Conservation (phyloP, 2,888 invertebrate genomes). For the Thecophora atra region DNA sequence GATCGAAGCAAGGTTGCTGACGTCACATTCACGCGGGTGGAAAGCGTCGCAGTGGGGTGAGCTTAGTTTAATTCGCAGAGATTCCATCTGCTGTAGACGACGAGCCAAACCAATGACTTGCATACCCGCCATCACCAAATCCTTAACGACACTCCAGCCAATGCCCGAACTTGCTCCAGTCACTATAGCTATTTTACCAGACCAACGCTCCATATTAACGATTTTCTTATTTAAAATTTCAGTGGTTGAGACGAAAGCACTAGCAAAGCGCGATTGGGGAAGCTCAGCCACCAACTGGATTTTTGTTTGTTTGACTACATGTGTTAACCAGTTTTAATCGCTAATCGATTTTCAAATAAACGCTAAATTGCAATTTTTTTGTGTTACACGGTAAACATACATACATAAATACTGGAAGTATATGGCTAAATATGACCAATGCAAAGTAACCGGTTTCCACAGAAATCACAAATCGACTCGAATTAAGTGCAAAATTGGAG, state of each 20-base stretch:
- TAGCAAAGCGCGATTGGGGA: not conserved
- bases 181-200: slow-evolving; percentile 68
- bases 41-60: slow-evolving; percentile 55
- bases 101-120: slow-evolving; percentile 69
- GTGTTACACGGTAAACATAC: no score
- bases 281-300: not conserved
- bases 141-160: slow-evolving; percentile 66
- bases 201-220: slow-evolving; percentile 57
- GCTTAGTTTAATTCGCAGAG: slow-evolving; percentile 45
- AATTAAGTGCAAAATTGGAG: no score
- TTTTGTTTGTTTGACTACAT: not conserved
- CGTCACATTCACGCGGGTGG: slow-evolving; percentile 67
- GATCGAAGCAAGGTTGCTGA: slow-evolving; percentile 68
- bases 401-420: no score
- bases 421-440: no score
- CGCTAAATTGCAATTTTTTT: not conserved
- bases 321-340: slow-evolving; percentile 8
- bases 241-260: no score
- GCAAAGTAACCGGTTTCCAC: no score
- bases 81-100: slow-evolving; percentile 64
- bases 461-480: no score
- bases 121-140: slow-evolving; percentile 67
- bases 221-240: not conserved
- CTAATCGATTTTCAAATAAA: not conserved
- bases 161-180: slow-evolving; percentile 72